These are phyloP conservation scores for Vidua chalybeata DNA, from an alignment of 2,113 vertebrate species.

Conservation along the genomic window DNA sequence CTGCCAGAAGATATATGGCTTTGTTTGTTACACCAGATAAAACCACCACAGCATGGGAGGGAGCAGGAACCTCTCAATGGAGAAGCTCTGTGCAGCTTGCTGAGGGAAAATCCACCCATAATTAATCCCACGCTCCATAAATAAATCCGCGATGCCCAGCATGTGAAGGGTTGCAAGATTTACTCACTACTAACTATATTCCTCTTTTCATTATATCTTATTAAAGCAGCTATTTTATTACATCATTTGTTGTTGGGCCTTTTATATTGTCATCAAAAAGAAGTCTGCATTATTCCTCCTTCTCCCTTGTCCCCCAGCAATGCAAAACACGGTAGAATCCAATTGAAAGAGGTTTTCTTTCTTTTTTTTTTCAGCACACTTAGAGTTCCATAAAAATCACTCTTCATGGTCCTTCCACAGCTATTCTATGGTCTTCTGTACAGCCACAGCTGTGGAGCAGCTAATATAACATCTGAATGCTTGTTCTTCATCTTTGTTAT, in stretches of 20 bases:
- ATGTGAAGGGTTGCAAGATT: background rate
- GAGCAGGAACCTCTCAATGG: background rate
- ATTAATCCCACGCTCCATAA: background rate
- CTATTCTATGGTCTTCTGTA: background rate
- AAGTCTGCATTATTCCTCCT: background rate
- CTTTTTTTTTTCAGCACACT: background rate
- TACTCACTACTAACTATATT: background rate
- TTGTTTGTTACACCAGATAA: background rate
- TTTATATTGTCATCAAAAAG: background rate
- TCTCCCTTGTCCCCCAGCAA: background rate
- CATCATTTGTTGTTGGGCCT: background rate
- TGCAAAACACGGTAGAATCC: background rate
- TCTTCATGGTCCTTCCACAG: background rate
- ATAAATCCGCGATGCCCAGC: fast-evolving
- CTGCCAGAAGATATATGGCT: fast-evolving
- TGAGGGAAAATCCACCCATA: background rate
- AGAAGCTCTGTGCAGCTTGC: fast-evolving
- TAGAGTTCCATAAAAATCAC: background rate
- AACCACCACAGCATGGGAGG: background rate
- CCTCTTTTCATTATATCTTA: background rate
- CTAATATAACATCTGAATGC: background rate
- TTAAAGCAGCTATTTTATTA: background rate
- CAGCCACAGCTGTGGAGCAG: background rate
- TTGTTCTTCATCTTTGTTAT: background rate
- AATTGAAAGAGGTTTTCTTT: background rate